Evolutionary conservation across 1,140 invertebrate genomes (phyloP).

Genomic region (Theocolax elegans): DNA sequence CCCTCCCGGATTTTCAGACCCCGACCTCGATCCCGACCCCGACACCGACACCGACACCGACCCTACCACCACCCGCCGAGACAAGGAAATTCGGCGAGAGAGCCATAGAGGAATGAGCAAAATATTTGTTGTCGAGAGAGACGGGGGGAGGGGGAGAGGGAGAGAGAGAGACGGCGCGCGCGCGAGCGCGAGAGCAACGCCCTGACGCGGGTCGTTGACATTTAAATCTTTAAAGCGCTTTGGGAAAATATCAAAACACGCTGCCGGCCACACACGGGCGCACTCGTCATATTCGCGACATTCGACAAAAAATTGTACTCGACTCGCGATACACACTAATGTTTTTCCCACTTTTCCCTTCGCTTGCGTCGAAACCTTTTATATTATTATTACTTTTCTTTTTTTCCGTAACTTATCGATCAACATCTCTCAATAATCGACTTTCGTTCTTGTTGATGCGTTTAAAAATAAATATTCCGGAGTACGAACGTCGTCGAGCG

Average conservation of each 20-base stretch:
- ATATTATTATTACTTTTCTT: too few relatives aligned
- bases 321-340: too few relatives aligned
- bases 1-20: too few relatives aligned
- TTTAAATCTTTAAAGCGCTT: conserved; percentile 33
- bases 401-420: too few relatives aligned
- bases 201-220: conserved; percentile 27
- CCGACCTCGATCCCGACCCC: too few relatives aligned
- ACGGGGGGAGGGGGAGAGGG: conserved; percentile 5
- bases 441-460: too few relatives aligned
- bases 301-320: too few relatives aligned
- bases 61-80: not conserved
- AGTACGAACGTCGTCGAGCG: too few relatives aligned
- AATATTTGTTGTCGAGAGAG: conserved; percentile 1
- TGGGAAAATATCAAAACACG: conserved; percentile 17
- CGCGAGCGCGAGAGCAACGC: not conserved
- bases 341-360: not conserved
- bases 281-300: too few relatives aligned
- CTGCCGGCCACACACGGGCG: not conserved
- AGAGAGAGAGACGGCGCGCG: conserved; percentile 16
- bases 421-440: too few relatives aligned
- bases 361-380: not conserved
- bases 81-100: not conserved
- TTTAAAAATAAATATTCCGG: too few relatives aligned
- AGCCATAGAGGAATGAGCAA: not conserved
- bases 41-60: not conserved